Evolutionary conservation across 1,140 invertebrate genomes (phyloP).

Genomic region (Pachypeltis micranthus): DNA sequence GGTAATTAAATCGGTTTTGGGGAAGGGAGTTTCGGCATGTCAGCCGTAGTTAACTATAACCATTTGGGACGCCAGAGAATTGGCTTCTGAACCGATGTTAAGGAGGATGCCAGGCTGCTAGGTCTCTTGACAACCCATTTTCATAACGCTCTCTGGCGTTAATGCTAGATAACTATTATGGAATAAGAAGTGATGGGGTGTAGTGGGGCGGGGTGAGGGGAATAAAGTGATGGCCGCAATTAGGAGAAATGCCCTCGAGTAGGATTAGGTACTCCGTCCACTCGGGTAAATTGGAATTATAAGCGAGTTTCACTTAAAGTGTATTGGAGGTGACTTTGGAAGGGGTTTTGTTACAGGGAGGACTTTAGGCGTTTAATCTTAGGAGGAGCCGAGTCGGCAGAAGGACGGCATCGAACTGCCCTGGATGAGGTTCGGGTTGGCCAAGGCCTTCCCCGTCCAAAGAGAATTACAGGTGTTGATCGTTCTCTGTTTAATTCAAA

Average conservation of each 20-base stretch:
- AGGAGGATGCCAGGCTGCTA: no score
- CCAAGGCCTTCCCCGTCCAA: not conserved
- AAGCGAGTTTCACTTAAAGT: slow-evolving; percentile 1
- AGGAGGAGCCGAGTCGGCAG: not conserved
- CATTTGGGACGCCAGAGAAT: not conserved
- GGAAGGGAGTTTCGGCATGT: no score
- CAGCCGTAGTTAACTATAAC: not conserved
- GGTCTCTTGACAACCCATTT: no score
- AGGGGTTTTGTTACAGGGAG: no score
- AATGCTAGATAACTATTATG: slow-evolving; percentile 4
- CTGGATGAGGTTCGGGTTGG: not conserved
- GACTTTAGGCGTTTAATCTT: not conserved
- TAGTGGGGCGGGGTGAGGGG: no score
- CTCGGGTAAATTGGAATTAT: slow-evolving; percentile 4
- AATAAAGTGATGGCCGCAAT: not conserved
- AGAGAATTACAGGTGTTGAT: slow-evolving; percentile 9
- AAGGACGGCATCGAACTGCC: slow-evolving; percentile 1
- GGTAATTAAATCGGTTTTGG: no score
- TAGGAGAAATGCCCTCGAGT: not conserved
- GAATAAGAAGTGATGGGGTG: no score
- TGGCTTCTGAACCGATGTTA: not conserved
- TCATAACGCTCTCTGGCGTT: not conserved
- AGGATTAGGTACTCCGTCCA: not conserved
- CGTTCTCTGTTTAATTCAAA: slow-evolving; percentile 2
- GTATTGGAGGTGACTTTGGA: not conserved